phyloP scores from a whole-genome alignment of 1,140 invertebrate species.

The Drosophila insularis region DNA sequence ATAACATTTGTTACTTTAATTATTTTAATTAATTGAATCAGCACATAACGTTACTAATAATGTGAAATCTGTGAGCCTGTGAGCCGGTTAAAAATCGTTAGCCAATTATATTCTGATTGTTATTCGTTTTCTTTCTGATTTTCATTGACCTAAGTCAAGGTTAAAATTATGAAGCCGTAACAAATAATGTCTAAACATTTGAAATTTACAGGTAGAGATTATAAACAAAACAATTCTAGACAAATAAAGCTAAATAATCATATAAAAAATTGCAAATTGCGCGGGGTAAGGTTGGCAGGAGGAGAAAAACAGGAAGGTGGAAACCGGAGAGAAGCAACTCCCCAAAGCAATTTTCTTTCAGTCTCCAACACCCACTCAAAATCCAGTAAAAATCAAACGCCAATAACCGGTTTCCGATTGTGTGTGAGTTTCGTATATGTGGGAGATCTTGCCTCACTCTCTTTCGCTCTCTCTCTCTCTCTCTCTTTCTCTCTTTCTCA shows the following conservation, averaged over 20 bases:
- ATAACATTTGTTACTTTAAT: no score
- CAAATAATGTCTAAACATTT: slow-evolving; percentile 27
- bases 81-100: no score
- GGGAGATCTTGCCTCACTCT: slow-evolving; percentile 14
- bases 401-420: slow-evolving; percentile 66
- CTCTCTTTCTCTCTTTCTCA: slow-evolving; percentile 6
- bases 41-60: no score
- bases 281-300: slow-evolving; percentile 14
- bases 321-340: slow-evolving; percentile 10
- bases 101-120: no score
- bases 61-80: no score
- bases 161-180: slow-evolving; percentile 3
- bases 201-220: slow-evolving; percentile 36
- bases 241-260: slow-evolving; percentile 59
- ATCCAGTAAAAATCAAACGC: slow-evolving; percentile 43
- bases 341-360: slow-evolving; percentile 44
- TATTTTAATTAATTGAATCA: no score
- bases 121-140: neutral
- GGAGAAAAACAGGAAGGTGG: neutral
- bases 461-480: slow-evolving; percentile 15
- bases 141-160: neutral
- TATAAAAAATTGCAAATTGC: slow-evolving; percentile 52
- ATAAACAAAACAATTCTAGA: slow-evolving; percentile 51
- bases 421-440: slow-evolving; percentile 18
- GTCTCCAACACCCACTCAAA: slow-evolving; percentile 72